These are phyloP conservation scores for Pterobdella sp. DNA, from an alignment of 2,888 invertebrate genomes.

Conservation along the genomic window DNA sequence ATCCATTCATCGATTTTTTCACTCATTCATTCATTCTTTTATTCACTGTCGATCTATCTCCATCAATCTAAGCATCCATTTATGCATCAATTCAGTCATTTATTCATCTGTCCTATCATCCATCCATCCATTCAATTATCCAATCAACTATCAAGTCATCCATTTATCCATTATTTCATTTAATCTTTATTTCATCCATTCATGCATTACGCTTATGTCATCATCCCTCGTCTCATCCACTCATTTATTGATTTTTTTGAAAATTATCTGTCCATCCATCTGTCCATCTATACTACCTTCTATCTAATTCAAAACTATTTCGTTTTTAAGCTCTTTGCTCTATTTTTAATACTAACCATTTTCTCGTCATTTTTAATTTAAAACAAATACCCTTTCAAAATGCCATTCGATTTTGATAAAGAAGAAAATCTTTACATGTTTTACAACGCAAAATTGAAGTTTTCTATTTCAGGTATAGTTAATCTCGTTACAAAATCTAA, in stretches of 20 bases:
- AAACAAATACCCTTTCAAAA: background rate
- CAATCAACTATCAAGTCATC: background rate
- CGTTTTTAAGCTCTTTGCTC: background rate
- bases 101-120: background rate
- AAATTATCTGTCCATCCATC: background rate
- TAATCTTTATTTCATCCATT: conserved; percentile 9
- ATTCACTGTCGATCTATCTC: background rate
- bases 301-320: background rate
- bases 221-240: background rate
- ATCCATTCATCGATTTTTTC: background rate
- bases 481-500: no score
- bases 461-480: no score
- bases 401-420: no score
- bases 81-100: background rate
- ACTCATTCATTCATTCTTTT: conserved; percentile 1
- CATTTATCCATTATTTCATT: conserved; percentile 5
- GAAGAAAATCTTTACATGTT: no score
- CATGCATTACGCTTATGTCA: no score
- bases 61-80: background rate
- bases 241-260: background rate
- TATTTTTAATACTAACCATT: background rate
- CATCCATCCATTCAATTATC: conserved; percentile 4
- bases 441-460: no score
- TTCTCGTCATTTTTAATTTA: background rate
- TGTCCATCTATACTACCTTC: background rate